phyloP scores from a whole-genome alignment of 2,888 invertebrate species.

The Phrixothrix hirtus region DNA sequence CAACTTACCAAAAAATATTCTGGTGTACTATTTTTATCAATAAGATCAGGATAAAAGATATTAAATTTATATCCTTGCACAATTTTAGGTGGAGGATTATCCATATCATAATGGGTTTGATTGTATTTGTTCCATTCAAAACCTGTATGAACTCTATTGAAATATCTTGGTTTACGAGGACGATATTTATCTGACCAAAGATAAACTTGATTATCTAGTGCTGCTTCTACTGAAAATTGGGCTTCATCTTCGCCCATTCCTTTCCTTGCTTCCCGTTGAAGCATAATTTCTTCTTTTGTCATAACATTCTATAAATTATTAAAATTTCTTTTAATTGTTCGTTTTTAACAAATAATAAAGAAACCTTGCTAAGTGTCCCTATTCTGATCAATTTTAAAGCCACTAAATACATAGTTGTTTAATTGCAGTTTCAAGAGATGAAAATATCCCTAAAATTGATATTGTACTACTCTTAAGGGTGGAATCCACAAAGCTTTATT shows the following conservation, averaged over 20 bases:
- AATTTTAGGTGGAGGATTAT: constrained; percentile 99
- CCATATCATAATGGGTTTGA: constrained; percentile 99
- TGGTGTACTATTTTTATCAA: constrained; percentile 90
- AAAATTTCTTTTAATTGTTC: not conserved
- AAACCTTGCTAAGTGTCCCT: too few relatives aligned
- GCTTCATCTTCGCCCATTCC: constrained; percentile 88
- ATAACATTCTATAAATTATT: constrained; percentile 43
- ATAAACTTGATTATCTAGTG: constrained; percentile 83
- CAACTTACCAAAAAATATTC: constrained; percentile 86
- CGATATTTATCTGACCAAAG: constrained; percentile 98
- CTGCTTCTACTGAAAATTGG: constrained; percentile 87
- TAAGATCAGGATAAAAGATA: constrained; percentile 98
- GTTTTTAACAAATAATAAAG: too few relatives aligned
- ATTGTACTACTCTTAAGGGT: too few relatives aligned
- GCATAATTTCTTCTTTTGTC: constrained; percentile 63
- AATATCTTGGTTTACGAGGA: constrained; percentile 96
- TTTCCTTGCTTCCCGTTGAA: constrained; percentile 80
- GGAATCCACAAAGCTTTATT: too few relatives aligned
- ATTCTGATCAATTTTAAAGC: too few relatives aligned
- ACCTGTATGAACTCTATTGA: constrained; percentile 94
- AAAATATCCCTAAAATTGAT: too few relatives aligned
- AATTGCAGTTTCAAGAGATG: too few relatives aligned
- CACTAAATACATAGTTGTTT: too few relatives aligned
- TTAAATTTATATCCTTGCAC: constrained; percentile 99
- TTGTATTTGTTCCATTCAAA: constrained; percentile 99